These are phyloP conservation scores for Serrognathus titanus DNA, from an alignment of 2,888 invertebrate genomes.

Conservation along the genomic window DNA sequence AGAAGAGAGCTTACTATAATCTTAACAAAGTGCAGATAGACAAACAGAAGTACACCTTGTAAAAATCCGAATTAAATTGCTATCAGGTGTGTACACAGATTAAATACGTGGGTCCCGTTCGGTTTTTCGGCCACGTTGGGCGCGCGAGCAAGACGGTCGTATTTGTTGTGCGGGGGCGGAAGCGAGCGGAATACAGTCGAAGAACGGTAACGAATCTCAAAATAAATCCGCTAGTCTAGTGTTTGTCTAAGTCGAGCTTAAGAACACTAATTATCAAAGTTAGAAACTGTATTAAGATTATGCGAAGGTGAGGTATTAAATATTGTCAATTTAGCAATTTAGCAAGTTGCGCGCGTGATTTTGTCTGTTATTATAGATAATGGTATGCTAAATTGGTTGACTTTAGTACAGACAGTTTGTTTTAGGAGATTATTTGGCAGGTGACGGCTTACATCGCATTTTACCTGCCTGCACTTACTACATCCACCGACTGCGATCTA, in stretches of 20 bases:
- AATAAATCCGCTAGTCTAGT: slow-evolving; percentile 46
- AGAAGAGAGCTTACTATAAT: slow-evolving; percentile 21
- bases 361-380: slow-evolving; percentile 49
- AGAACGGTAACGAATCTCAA: slow-evolving; percentile 30
- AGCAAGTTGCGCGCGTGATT: slow-evolving; percentile 45
- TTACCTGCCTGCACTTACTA: slow-evolving; percentile 12
- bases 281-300: slow-evolving; percentile 52
- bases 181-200: slow-evolving; percentile 16
- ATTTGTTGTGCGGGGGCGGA: neutral
- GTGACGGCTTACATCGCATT: slow-evolving; percentile 41
- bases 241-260: slow-evolving; percentile 50
- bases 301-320: slow-evolving; percentile 45
- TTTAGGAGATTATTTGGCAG: slow-evolving; percentile 45
- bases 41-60: slow-evolving; percentile 24
- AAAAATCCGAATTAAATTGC: slow-evolving; percentile 33
- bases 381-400: slow-evolving; percentile 48
- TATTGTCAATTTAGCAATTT: slow-evolving; percentile 52
- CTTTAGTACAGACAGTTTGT: slow-evolving; percentile 45
- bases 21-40: slow-evolving; percentile 27
- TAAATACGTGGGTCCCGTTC: slow-evolving; percentile 20
- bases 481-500: neutral
- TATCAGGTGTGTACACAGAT: slow-evolving; percentile 35
- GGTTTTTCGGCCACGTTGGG: slow-evolving; percentile 6
- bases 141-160: slow-evolving; percentile 9
- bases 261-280: slow-evolving; percentile 52